Percentiles rank a stretch among this genome's conserved stretches.
These are phyloP conservation scores for Aricia artaxerxes DNA, from an alignment of 2,888 invertebrate genomes.

Conservation along the genomic window DNA sequence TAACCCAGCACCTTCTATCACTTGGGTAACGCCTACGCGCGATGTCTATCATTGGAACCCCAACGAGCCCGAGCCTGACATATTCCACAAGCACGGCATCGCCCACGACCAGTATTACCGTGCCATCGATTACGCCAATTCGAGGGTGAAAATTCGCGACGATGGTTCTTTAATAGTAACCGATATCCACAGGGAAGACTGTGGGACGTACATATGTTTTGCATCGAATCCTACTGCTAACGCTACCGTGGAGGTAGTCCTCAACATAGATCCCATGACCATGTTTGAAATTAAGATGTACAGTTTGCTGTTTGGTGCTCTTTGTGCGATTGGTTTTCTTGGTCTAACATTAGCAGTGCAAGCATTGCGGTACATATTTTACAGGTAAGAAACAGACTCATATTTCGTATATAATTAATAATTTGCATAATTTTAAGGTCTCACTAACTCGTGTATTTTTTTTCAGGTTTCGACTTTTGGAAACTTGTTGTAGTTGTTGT, in stretches of 20 bases:
- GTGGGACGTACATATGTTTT: constrained; percentile 91
- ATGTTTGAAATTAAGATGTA: constrained; percentile 91
- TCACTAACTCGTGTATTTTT: constrained; percentile 17
- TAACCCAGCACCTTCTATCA: constrained; percentile 88
- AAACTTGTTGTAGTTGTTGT: constrained; percentile 90
- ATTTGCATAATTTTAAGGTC: background rate
- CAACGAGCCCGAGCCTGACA: constrained; percentile 83
- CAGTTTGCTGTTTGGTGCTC: constrained; percentile 90
- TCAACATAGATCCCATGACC: constrained; percentile 92
- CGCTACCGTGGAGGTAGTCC: constrained; percentile 85
- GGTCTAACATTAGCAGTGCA: constrained; percentile 89
- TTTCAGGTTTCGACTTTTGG: constrained; percentile 85
- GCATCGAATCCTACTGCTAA: constrained; percentile 92
- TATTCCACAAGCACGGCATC: constrained; percentile 83
- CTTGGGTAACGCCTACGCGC: constrained; percentile 91
- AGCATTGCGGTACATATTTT: constrained; percentile 84
- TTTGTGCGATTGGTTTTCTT: constrained; percentile 89
- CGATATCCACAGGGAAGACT: constrained; percentile 87
- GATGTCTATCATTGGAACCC: constrained; percentile 89
- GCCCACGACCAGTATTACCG: constrained; percentile 80
- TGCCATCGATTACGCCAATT: constrained; percentile 70
- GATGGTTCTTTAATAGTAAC: constrained; percentile 90
- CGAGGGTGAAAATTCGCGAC: constrained; percentile 84
- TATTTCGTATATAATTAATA: background rate
- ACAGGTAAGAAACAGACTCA: constrained; percentile 80